Evolutionary conservation across 1,140 invertebrate species (phyloP), one percentile per base, ranked within the genome.

Genomic region (Drosophila pandora): DNA sequence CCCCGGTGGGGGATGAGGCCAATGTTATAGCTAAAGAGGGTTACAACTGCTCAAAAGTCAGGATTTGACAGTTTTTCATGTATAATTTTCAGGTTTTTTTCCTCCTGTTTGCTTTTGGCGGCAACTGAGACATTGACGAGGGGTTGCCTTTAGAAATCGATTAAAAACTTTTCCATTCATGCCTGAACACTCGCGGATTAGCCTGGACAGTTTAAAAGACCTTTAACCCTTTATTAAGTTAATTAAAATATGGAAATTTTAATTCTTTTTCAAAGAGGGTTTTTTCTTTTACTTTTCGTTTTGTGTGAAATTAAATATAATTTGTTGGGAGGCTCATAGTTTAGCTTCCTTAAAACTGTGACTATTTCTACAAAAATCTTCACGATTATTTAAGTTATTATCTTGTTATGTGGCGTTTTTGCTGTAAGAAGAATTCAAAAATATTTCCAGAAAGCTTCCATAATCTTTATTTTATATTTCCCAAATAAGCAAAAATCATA

Each of bases 11-110:
- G 34, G 12, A 21, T 10, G 5, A 17, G 28, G 52, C 17, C 21
- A 22, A 47, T 73, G 22, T 39, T 28, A 52, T 22, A 43, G 53
- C 63, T 73, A 74, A 74, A 73, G 59, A 74, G 69, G 71, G 59
- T 74, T 57, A 21, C 22, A 34, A 17, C 39, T 58, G 70, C 61
- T 58, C 39, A 45, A 45, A 74, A 54, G 59, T 74, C 53, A 65
- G 61, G 23, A 56, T 39, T 56, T 69, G 50, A 69, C 50, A 69
- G 34, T 69, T 69, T 68, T 69, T 41, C 21, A 7, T 67, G 65
- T 67, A 53, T 67, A 67, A 67, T 67, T 67, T 53, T 61, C 60
- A 21, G 28, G 28, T 17, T 32, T 21, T 25, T 32, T 47, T 21
- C 25, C 25, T 6, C 2, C 9, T 22, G 43, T 22, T 21, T 47